Evolutionary conservation across 2,113 vertebrate genomes (phyloP).

Genomic region (Siniperca knerii): DNA sequence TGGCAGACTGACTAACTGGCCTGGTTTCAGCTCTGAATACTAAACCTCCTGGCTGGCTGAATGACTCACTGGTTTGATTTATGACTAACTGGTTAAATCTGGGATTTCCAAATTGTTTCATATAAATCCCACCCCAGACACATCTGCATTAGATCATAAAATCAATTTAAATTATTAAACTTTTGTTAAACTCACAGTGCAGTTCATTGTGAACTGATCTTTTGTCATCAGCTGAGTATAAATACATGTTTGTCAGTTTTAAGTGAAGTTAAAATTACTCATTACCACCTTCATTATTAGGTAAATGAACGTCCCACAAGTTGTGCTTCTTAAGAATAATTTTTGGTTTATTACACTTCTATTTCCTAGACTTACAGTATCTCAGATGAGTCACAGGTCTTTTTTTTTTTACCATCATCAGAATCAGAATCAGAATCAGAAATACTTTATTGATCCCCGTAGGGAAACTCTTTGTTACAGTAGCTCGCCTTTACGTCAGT

Average conservation of each 20-base stretch:
- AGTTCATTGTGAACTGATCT: neutral
- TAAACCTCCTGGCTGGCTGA: constrained; percentile 7
- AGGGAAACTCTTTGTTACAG: too few species aligned
- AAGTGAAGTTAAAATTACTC: neutral
- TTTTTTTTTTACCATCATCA: neutral
- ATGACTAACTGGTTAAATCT: constrained; percentile 15
- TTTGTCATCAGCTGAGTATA: neutral
- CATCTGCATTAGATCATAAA: neutral
- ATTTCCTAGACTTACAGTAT: neutral
- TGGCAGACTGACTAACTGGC: constrained; percentile 51
- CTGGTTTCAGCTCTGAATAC: constrained; percentile 6
- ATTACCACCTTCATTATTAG: neutral
- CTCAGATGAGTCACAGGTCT: neutral
- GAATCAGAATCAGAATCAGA: too few species aligned
- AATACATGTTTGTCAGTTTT: neutral
- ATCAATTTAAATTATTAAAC: neutral
- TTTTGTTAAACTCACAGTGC: neutral
- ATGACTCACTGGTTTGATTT: constrained; percentile 27
- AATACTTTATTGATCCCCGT: too few species aligned
- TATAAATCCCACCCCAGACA: neutral
- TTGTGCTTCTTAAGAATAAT: neutral
- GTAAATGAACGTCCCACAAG: too few species aligned
- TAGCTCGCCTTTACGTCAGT: too few species aligned
- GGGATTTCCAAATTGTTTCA: constrained; percentile 14
- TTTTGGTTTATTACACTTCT: neutral